Evolutionary conservation across 30 jellyfish, hydroid and myxozoan genomes (phyloP), one percentile per base, ranked within the genome.

Genomic region (Sanderia malayensis): DNA sequence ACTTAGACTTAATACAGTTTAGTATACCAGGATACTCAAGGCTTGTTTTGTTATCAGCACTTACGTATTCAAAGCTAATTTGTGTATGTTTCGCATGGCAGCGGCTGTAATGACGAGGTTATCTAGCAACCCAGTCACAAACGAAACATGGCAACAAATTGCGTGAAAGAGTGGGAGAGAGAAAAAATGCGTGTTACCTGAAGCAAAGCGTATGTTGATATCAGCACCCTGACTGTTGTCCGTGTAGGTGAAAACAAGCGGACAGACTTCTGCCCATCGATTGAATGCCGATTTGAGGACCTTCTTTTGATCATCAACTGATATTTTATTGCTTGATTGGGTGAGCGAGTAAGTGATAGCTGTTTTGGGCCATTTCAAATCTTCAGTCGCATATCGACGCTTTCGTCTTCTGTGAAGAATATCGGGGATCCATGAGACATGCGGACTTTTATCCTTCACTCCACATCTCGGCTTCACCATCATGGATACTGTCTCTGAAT

Each of bases 261-360:
- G 95, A 13, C 74, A 61, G 23, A 85, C 90, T 59, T 85, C 95
- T 20, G 95, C 87, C 95, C 95, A 85, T 19, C 95, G 81, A 26
- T 71, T 62, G 30, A 85, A 76, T 10, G 95, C 95, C 49, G 31
- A 26, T 70, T 61, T 30, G 30, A 85, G 68, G 0, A 82, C 80
- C 23, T 60, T 25, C 27, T 75, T 69, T 57, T 71, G 89, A n/a
- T 46, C 82, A 13, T 18, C 29, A 31, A 41, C 44, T 10, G 95
- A 37, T 29, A 85, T 18, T 79, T 85, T 74, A 13, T 75, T n/a
- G 41, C 88, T 74, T 58, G 90, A 79, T 27, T 75, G 68, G 23
- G 90, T 15, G 33, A 85, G 18, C 21, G 87, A n/a, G 71, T 85
- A 85, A 8, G 90, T 74, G 19, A 85, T 62, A 10, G 67, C 62